Evolutionary conservation across 2,888 invertebrate species (phyloP), one percentile per base, ranked within the genome.

Genomic region (Drosophila limbata): DNA sequence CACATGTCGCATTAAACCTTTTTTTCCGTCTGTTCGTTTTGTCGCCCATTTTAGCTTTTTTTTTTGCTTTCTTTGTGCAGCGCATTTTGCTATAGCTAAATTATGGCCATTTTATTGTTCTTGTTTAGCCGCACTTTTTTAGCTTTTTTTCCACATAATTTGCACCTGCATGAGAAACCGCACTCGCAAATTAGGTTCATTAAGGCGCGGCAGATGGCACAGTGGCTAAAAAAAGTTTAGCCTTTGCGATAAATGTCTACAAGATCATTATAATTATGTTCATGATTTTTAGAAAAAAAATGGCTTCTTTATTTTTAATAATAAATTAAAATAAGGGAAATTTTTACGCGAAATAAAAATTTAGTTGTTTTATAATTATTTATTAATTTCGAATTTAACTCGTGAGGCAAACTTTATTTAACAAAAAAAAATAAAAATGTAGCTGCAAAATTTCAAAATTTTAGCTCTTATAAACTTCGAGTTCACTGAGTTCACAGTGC

Each of bases 161-260:
- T 83, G 84, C 81, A 83, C 71, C 86, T 71, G 84, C 71, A 76
- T 67, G 73, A 42, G 74, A 65, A 60, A 60, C 51, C 69, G 69
- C 77, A 69, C 69, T 83, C 68, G 60, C 68, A 80, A 81, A 86
- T 86, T 83, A 80, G 74, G 71, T 75, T 82, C 73, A 77, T 67
- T 63, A 77, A 60, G 73, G 75, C 73, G 73, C 62, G 77, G 59
- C 74, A 68, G 73, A 52, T 68, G 53, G 37, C 44, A 76, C 79
- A 76, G 55, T 76, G 69, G 4, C 25, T 39, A 37, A 8, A 13
- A 65, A 25, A 69, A 76, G 61, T 68, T n/a, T n/a, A n/a, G n/a
- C n/a, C n/a, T n/a, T n/a, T n/a, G n/a, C n/a, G n/a, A n/a, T n/a
- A n/a, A n/a, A n/a, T n/a, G n/a, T n/a, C n/a, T n/a, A n/a, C n/a